These are phyloP conservation scores for Azorinus chamasolen DNA, from an alignment of 2,888 invertebrate species.

Conservation along the genomic window DNA sequence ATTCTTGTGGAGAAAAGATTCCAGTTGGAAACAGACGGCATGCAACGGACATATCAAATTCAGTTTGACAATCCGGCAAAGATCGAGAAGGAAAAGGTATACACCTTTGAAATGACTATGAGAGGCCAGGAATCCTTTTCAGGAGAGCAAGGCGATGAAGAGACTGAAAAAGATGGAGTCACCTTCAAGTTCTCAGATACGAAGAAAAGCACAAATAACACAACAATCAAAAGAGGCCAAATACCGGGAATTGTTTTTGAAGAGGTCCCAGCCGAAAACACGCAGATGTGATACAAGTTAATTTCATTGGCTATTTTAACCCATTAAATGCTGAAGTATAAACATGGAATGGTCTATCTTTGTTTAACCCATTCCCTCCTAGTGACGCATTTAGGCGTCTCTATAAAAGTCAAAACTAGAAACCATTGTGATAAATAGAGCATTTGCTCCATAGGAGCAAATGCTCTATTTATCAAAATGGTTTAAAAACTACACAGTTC, in stretches of 20 bases:
- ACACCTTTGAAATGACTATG: constrained; percentile 23
- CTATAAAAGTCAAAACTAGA: too few species aligned
- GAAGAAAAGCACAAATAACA: constrained; percentile 43
- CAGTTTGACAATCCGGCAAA: constrained; percentile 30
- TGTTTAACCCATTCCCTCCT: too few species aligned
- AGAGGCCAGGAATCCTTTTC: constrained; percentile 49
- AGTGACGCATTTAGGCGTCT: too few species aligned
- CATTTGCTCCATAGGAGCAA: too few species aligned
- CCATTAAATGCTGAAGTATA: too few species aligned
- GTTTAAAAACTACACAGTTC: too few species aligned
- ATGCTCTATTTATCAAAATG: too few species aligned
- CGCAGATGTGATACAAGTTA: too few species aligned
- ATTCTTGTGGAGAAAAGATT: constrained; percentile 8
- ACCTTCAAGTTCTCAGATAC: constrained; percentile 28
- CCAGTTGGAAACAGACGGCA: constrained; percentile 37
- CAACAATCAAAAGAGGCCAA: constrained; percentile 40
- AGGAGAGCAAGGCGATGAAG: constrained; percentile 28
- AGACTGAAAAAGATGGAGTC: constrained; percentile 21
- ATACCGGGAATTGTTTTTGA: constrained; percentile 34
- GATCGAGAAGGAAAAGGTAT: constrained; percentile 27
- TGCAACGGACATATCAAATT: constrained; percentile 41
- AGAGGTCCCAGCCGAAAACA: neutral
- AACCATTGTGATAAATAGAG: too few species aligned
- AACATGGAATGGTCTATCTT: too few species aligned
- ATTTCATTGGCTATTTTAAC: too few species aligned